phyloP scores from a whole-genome alignment of 2,113 vertebrate species.

The Siniperca knerii region DNA sequence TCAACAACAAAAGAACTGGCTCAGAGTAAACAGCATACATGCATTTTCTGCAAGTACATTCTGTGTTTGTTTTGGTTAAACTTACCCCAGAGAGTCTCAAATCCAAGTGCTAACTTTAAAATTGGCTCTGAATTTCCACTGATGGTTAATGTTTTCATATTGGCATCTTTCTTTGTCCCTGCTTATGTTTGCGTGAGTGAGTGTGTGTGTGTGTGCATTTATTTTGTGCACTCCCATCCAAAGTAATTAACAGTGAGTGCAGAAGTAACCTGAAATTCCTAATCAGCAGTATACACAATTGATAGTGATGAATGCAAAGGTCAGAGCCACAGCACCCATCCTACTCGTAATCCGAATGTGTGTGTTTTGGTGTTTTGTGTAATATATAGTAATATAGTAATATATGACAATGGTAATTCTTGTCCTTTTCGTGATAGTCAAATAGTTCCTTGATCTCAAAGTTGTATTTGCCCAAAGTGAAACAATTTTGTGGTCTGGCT shows the following conservation, averaged over 20 bases:
- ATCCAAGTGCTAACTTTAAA: conserved; percentile 80
- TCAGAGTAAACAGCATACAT: conserved; percentile 62
- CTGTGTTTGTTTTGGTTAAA: conserved; percentile 81
- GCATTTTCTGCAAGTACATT: conserved; percentile 68
- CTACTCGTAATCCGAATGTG: conserved; percentile 6
- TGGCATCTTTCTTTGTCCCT: conserved; percentile 73
- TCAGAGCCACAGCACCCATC: not conserved
- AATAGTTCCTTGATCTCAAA: conserved; percentile 20
- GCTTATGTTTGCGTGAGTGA: conserved; percentile 58
- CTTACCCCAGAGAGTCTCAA: conserved; percentile 74
- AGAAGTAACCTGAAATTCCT: conserved; percentile 32
- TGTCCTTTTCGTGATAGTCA: conserved; percentile 5
- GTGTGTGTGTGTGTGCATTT: conserved; percentile 39
- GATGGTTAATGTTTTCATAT: conserved; percentile 79
- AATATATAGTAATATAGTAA: not conserved
- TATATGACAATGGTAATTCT: not conserved
- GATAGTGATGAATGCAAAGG: conserved; percentile 18
- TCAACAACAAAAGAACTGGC: conserved; percentile 64
- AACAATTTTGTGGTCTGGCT: conserved; percentile 8
- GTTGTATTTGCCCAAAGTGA: conserved; percentile 16
- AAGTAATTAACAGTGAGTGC: conserved; percentile 47
- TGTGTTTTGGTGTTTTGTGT: conserved; percentile 16
- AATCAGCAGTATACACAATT: conserved; percentile 2
- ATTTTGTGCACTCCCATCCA: conserved; percentile 40
- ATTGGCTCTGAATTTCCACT: conserved; percentile 68